Conservation (phyloP, 2,113 vertebrate genomes). For the Hyperoodon ampullatus region DNA sequence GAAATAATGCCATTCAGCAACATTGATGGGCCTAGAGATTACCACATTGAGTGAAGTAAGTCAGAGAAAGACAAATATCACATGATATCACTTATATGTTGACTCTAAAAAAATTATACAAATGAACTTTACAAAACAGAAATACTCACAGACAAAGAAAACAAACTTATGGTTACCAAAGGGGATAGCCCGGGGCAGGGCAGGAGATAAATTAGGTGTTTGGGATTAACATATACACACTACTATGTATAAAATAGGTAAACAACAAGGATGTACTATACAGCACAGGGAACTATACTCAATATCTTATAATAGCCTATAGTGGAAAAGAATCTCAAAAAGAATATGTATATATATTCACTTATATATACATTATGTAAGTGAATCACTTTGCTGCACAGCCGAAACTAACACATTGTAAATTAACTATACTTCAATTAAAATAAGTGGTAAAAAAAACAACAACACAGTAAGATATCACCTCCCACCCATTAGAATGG, state of each 20-base stretch:
- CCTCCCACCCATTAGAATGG: background rate
- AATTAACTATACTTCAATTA: background rate
- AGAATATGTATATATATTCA: background rate
- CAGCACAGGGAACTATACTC: background rate
- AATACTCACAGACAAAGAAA: no score
- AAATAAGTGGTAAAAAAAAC: background rate
- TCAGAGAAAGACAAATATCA: no score
- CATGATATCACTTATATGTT: no score
- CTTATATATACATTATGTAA: background rate
- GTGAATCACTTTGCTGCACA: background rate
- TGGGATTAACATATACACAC: background rate
- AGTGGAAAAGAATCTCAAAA: background rate
- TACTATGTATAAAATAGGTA: background rate
- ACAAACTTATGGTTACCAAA: no score
- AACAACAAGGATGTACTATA: background rate
- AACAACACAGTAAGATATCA: background rate
- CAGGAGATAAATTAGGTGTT: background rate
- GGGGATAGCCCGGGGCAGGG: background rate
- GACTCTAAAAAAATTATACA: no score
- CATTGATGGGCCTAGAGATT: no score
- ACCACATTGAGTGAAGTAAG: no score
- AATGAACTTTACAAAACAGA: no score
- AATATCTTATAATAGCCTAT: background rate
- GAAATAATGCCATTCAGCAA: no score
- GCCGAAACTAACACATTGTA: background rate